Base-by-base conservation (phyloP, 2,888 invertebrate species). In the Lydus trimaculatus region DNA sequence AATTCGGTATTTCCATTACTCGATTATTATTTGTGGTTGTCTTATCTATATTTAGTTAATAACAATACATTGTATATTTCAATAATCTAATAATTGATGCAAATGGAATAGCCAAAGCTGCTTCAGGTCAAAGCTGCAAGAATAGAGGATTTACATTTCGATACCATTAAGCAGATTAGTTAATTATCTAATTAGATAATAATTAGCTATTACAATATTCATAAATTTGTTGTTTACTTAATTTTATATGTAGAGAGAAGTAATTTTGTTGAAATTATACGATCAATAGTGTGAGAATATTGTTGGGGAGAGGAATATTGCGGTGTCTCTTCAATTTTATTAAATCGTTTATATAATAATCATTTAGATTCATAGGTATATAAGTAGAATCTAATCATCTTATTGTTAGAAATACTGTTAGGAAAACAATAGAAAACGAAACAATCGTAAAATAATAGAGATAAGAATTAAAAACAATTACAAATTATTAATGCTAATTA, bases 401-500 rank as follows among this genome's bases (percentile, higher is more conserved):
- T 56, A 56, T 56, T 20, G 1, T 56, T n/a, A n/a, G n/a, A n/a
- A 48, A 48, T 48, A 20, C 9, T 9, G 7, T 8, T 17, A 20
- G 11, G 11, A 20, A 7, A 48, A 48, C 43, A n/a, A 43, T 43
- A 17, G 17, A 48, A 48, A 20, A 48, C 9, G 8, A 23, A 25
- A 56, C 23, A 25, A 13, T 25, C 7, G 23, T 25, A 25, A 56
- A 23, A 25, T 15, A 25, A 25, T 3, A 48, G 20, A 56, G 13
- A 25, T 13, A 23, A 25, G 13, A 25, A 56, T 56, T 56, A 23
- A 56, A 56, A 25, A 15, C 15, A 56, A 56, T 56, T 25, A 25
- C 5, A 23, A 56, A 56, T 56, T 56, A 56, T 56, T 20, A 15
- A 56, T 25, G 56, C 56, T 13, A 56, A 56, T 56, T 56, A 25